Evolutionary conservation across 2,797 vertebrate species (phyloP), one percentile per base, ranked within the genome.

Genomic region (Onychomys torridus): DNA sequence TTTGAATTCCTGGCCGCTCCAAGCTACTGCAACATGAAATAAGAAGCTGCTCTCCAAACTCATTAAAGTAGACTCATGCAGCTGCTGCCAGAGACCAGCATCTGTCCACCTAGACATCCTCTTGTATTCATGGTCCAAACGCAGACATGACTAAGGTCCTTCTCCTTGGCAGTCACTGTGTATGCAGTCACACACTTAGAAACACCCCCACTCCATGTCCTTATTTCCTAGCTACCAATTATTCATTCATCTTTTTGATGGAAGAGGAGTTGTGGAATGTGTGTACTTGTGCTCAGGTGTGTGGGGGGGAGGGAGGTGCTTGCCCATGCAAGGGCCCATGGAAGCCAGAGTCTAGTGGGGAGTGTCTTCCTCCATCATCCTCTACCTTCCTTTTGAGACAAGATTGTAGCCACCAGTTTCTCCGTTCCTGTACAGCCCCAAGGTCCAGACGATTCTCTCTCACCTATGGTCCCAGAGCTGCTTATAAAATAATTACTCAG

Each of bases 1-100:
- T 52, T 89, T 67, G 49, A 73, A 17, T 79, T 43, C 69, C 69
- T 27, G 1, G 57, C 92, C 96, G 92, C 75, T 81, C 84, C 46
- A 75, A 73, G 71, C 90, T 85, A 14, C 57, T 55, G 59, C 73
- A 11, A 75, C 23, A 1, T 0, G 27, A 59, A 34, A n/a, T 32
- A 76, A 84, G 75, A 94, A 88, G n/a, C 59, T 82, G 59, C 83
- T 90, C 88, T 81, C 61, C 85, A 67, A n/a, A 83, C 37, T n/a
- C 55, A 81, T 46, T 79, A 90, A 89, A 76, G 49, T 29, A 43
- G 81, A 40, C 57, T 73, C 27, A 0, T n/a, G 71, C 3, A 2
- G 0, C 63, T 77, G 5, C 59, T 29, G 63, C 84, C 59, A 49
- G 49, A 61, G 52, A 94, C 49, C 25, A 40, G 49, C n/a, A 5